Evolutionary conservation across 1,140 invertebrate genomes (phyloP).

Genomic region (Mya arenaria): DNA sequence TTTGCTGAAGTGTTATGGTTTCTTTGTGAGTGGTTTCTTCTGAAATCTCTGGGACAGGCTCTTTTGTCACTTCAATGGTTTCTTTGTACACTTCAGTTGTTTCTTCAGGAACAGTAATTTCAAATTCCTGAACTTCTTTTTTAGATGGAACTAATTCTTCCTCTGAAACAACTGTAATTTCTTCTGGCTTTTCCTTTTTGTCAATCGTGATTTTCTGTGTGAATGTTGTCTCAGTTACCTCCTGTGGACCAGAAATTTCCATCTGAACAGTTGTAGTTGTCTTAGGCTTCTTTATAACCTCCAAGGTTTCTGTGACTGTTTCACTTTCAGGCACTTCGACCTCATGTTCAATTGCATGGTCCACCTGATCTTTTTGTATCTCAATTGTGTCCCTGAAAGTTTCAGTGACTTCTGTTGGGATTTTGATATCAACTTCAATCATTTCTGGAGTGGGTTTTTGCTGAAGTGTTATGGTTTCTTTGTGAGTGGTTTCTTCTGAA

Average conservation of each 20-base stretch:
- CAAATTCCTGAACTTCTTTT: no score
- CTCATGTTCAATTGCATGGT: not conserved
- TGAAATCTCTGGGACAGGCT: not conserved
- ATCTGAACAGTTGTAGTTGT: not conserved
- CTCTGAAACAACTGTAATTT: no score
- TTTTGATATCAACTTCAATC: constrained; percentile 15
- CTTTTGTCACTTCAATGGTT: constrained; percentile 10
- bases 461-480: constrained; percentile 12
- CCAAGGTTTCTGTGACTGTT: not conserved
- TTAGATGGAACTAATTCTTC: no score
- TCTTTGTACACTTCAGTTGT: constrained; percentile 9
- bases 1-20: not conserved
- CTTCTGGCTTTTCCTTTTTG: no score
- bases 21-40: constrained; percentile 12
- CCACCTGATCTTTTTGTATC: not conserved
- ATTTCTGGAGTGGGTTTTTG: not conserved
- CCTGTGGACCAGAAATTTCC: no score
- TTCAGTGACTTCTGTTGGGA: constrained; percentile 9
- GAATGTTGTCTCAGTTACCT: no score
- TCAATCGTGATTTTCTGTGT: no score
- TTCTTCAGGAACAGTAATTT: not conserved
- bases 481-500: not conserved
- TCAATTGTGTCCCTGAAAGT: not conserved
- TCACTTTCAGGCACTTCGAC: not conserved
- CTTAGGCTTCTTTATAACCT: not conserved